Evolutionary conservation across 1,140 invertebrate genomes (phyloP), one percentile per base, ranked within the genome.

Genomic region (Homarus americanus): DNA sequence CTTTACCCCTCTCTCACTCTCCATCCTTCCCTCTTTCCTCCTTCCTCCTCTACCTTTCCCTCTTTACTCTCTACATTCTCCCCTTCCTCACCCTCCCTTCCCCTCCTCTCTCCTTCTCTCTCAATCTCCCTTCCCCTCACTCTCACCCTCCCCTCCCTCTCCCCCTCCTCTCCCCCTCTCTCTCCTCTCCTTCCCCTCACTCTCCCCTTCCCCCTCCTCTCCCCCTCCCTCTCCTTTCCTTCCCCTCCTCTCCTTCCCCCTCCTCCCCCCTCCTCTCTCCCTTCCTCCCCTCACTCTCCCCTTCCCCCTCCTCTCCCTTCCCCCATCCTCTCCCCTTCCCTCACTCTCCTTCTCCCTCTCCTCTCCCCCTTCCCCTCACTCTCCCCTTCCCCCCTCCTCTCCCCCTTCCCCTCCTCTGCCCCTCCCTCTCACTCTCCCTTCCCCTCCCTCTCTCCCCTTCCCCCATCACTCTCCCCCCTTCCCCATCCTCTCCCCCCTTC

Each of bases 1-100:
- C n/a, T n/a, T n/a, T n/a, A n/a, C n/a, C n/a, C n/a, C 76, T 44
- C 76, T 28, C n/a, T 79, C 76, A 24, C 76, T 79, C 40, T 38
- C 34, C 34, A 4, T 76, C 34, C 20, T 7, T 38, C 38, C 34
- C 73, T 84, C 58, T 84, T 36, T 40, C 58, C 1, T 32, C 53
- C 34, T 80, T 49, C 32, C 32, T 82, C 49, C 53, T n/a, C 15
- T 49, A n/a, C n/a, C n/a, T n/a, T n/a, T n/a, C n/a, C 53, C 49
- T 36, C 34, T 44, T 82, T n/a, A 58, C 32, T 63, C 44, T 58
- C 44, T 63, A n/a, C 53, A 28, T 63, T 44, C 28, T 38, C 53
- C 12, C 40, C 53, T 82, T 58, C 40, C 58, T 83, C 82, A 38
- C 58, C 40, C 58, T 69, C 9, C 32, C 38, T 49, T 24, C 2